phyloP scores from a whole-genome alignment of 2,888 invertebrate species.

The Itoplectis maculator region DNA sequence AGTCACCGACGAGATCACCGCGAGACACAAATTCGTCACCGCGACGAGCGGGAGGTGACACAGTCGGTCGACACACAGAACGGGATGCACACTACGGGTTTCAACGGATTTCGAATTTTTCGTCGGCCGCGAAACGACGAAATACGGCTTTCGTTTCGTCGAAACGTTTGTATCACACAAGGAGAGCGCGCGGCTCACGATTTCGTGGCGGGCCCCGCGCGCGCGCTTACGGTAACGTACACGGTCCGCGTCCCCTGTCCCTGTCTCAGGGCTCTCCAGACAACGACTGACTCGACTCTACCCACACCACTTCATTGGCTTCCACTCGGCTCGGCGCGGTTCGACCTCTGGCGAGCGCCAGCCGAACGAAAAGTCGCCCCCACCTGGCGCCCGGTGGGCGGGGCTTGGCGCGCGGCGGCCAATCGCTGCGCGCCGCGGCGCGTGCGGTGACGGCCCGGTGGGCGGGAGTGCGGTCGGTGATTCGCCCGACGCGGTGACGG shows the following conservation, averaged over 20 bases:
- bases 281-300: constrained; percentile 84
- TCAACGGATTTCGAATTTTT: no score
- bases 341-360: constrained; percentile 85
- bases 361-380: constrained; percentile 85
- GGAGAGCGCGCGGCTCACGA: no score
- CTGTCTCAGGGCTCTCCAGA: constrained; percentile 84
- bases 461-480: constrained; percentile 69
- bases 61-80: no score
- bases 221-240: constrained; percentile 66
- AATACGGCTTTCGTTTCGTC: no score
- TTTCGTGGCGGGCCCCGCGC: constrained; percentile 68
- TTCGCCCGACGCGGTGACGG: constrained; percentile 84
- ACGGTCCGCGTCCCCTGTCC: constrained; percentile 83
- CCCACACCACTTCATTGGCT: constrained; percentile 83
- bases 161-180: no score
- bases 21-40: no score
- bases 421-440: constrained; percentile 77
- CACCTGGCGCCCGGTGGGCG: constrained; percentile 83
- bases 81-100: no score
- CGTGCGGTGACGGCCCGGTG: constrained; percentile 61
- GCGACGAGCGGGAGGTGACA: no score
- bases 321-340: constrained; percentile 83
- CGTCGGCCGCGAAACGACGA: no score
- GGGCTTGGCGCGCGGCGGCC: constrained; percentile 77
- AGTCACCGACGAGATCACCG: no score